Evolutionary conservation across 1,140 invertebrate genomes (phyloP), one percentile per base, ranked within the genome.

Genomic region (Trichomalopsis sarcophagae): DNA sequence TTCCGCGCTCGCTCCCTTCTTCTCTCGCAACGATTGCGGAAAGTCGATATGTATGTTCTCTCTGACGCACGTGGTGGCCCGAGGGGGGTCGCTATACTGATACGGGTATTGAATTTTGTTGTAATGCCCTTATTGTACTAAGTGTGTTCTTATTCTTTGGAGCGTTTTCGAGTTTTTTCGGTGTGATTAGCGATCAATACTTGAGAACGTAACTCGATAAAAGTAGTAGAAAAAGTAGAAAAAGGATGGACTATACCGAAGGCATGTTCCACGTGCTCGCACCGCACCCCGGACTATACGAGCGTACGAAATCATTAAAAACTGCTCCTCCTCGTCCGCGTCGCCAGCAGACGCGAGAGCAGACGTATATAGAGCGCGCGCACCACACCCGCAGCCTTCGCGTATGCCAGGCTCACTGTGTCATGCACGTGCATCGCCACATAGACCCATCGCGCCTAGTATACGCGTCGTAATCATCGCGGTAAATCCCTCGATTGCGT

Each of bases 401-500:
- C 33, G 47, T 36, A 40, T 44, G 40, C 10, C 69, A 9, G 27
- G 17, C 23, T 17, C 69, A 33, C 23, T 27, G 50, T 30, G 23
- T 14, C 23, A 66, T 50, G 68, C 79, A 80, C 78, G 68, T 73
- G 79, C 68, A 69, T 21, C 55, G 55, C 55, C 7, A 62, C 55
- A n/a, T 62, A 62, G 14, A 21, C 55, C 6, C 4, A 62, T 40
- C 76, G 27, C 47, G 11, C 6, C 21, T 55, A 36, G n/a, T 30
- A 40, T 62, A 62, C 50, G 11, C n/a, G 27, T 33, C 30, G 30
- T 80, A 80, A 80, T 80, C 78, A 21, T 40, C 23, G 55, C 40
- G 68, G 68, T 81, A 75, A 82, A 82, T 82, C 81, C 81, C 69
- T 62, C 55, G 81, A 76, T 83, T 83, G 81, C 82, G 75, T 69